Base-by-base conservation (phyloP, 1,140 invertebrate genomes). In the Leptinotarsa undecemlineata region DNA sequence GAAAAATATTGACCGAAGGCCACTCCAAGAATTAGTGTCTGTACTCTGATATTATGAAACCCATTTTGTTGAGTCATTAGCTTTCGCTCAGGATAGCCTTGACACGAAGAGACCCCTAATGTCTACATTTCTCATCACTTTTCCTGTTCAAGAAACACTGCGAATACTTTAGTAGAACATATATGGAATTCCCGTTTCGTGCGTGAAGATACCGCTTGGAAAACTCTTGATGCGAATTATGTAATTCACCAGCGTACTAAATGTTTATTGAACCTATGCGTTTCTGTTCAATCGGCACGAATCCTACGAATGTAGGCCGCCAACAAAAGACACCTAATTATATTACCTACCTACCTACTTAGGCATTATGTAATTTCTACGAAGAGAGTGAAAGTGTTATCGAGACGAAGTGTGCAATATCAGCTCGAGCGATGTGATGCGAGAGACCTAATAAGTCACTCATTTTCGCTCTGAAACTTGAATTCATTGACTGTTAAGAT, bases 291-390 rank as follows among this genome's bases (percentile, higher is more conserved):
- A 17, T 19, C 63, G 14, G 26, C 63, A 64, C 63, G 63, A 33
- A 26, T 64, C 15, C 14, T 6, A 64, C 20, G 15, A 64, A 64
- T 64, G 63, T 64, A 64, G 63, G 63, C 15, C 63, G 11, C 21
- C 26, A 64, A 64, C 63, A 21, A 64, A 57, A 64, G 63, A 64
- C 63, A 64, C 63, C 20, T 57, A 57, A 57, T 57, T 57, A 19
- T 57, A 42, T 42, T 42, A 19, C 51, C 51, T 57, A 19, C n/a
- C 33, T 17, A 57, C 51, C 51, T 57, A 57, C 51, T 57, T 57
- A 19, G n/a, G n/a, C 15, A 57, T 64, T 64, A 64, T 64, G 20
- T 64, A 64, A 64, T 64, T 15, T 19, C 14, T 15, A 64, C 63
- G 26, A 23, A 33, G 20, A 21, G 20, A 64, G 63, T 64, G 63